Percentiles rank a stretch among this genome's conserved stretches.
These are phyloP conservation scores for Ypsolopha sequella DNA, from an alignment of 2,888 invertebrate genomes.

Conservation along the genomic window DNA sequence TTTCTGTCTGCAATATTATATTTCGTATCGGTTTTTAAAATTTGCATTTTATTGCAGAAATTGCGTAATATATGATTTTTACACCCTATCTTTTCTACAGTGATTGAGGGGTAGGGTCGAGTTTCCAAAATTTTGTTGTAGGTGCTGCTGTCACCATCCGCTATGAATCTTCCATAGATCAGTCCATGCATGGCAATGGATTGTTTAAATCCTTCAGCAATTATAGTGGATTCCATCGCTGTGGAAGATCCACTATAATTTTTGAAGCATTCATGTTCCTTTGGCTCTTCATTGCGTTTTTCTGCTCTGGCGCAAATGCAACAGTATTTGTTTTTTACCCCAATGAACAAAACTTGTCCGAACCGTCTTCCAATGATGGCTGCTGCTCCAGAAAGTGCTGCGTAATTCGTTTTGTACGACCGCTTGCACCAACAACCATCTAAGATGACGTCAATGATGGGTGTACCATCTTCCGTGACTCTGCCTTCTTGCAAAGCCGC, in stretches of 20 bases:
- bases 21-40: not conserved
- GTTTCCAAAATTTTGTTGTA: constrained; percentile 25
- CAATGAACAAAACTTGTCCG: constrained; percentile 1
- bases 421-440: too few relatives aligned
- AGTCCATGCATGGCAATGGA: constrained; percentile 21
- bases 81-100: not conserved
- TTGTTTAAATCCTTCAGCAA: constrained; percentile 22
- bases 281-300: constrained; percentile 9
- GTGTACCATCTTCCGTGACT: too few relatives aligned
- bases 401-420: too few relatives aligned
- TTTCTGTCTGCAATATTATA: constrained; percentile 1
- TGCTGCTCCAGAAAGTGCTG: too few relatives aligned
- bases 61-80: not conserved
- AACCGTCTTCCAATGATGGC: too few relatives aligned
- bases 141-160: constrained; percentile 31
- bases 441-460: too few relatives aligned
- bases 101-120: constrained; percentile 9
- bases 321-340: constrained; percentile 25
- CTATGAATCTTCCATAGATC: constrained; percentile 21
- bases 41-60: not conserved
- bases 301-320: constrained; percentile 17
- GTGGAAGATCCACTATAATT: constrained; percentile 25
- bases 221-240: constrained; percentile 28
- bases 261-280: constrained; percentile 23
- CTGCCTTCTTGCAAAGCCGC: too few relatives aligned